phyloP scores from a whole-genome alignment of 2,113 vertebrate genomes.

The Megaptera novaeangliae region DNA sequence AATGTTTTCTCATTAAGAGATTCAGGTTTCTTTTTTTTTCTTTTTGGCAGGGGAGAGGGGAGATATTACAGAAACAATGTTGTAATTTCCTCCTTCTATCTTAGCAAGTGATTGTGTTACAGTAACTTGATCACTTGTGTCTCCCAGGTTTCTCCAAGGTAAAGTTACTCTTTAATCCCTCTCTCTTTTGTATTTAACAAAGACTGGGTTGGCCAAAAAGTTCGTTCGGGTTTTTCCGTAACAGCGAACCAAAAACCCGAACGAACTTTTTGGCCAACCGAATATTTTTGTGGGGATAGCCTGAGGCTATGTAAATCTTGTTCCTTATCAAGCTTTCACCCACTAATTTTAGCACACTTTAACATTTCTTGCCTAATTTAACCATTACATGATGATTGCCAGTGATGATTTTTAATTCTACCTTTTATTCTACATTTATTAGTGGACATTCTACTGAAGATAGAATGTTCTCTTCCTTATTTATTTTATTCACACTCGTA shows the following conservation, averaged over 20 bases:
- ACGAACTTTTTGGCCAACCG: no score
- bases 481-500: background rate
- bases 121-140: background rate
- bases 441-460: background rate
- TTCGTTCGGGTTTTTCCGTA: no score
- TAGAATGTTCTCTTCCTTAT: background rate
- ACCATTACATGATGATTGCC: background rate
- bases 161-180: background rate
- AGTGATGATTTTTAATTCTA: background rate
- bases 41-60: background rate
- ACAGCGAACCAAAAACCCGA: no score
- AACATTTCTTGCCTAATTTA: background rate
- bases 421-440: background rate
- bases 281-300: background rate
- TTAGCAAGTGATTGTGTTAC: background rate
- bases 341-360: background rate
- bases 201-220: no score
- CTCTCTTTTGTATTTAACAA: background rate
- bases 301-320: background rate
- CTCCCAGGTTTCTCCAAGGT: background rate
- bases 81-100: background rate
- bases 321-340: background rate
- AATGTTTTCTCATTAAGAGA: background rate
- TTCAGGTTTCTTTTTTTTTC: background rate
- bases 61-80: background rate